Conservation (phyloP, 2,113 vertebrate genomes). For the Leucoraja erinaceus region DNA sequence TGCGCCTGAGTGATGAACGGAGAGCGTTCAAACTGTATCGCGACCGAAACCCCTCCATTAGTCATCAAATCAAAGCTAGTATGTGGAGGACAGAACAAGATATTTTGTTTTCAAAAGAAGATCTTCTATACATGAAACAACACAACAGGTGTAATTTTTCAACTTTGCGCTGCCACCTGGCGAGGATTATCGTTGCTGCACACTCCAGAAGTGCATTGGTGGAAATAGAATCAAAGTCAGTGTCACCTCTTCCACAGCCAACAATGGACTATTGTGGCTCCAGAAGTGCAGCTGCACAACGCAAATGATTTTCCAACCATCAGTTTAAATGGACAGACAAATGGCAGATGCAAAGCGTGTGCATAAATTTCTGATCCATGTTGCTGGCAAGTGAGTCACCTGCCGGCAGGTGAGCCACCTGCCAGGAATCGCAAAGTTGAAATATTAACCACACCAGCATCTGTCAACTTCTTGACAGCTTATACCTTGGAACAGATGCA, state of each 20-base stretch:
- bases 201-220: not conserved
- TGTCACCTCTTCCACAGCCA: no score
- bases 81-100: conserved; percentile 36
- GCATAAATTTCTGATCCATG: not conserved
- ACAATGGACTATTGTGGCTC: no score
- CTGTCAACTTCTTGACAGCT: not conserved
- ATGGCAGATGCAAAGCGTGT: not conserved
- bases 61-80: conserved; percentile 91
- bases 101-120: conserved; percentile 19
- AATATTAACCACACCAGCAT: conserved; percentile 21
- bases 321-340: conserved; percentile 10
- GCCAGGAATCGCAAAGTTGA: conserved; percentile 9
- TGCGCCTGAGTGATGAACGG: conserved; percentile 97
- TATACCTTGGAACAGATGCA: not conserved
- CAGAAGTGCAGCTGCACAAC: not conserved
- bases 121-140: not conserved
- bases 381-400: not conserved
- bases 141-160: not conserved
- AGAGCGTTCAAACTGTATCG: conserved; percentile 83
- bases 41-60: conserved; percentile 80
- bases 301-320: not conserved
- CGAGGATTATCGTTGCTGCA: not conserved
- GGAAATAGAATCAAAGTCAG: no score
- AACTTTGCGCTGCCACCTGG: not conserved
- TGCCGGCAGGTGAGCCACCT: not conserved